Conservation (phyloP, 2,113 vertebrate species). For the Cyprinus carpio region DNA sequence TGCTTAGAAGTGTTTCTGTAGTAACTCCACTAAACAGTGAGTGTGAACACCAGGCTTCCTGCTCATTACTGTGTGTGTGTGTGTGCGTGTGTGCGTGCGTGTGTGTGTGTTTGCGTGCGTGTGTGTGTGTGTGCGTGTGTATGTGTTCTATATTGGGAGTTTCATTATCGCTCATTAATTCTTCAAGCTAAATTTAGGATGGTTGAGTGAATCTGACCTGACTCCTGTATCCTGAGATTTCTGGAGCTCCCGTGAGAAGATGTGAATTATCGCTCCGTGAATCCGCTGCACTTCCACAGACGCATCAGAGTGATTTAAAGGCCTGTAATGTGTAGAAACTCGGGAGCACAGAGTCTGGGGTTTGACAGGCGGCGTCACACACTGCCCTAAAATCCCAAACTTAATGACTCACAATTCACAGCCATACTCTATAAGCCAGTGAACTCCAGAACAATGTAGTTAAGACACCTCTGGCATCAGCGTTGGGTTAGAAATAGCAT, state of each 20-base stretch:
- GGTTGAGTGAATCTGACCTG: neutral
- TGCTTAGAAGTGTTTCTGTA: neutral
- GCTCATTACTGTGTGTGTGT: neutral
- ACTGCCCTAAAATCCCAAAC: no score
- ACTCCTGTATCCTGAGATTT: neutral
- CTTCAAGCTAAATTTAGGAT: neutral
- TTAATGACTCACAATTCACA: no score
- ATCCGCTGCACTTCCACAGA: no score
- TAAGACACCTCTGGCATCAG: no score
- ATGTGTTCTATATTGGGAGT: conserved; percentile 10
- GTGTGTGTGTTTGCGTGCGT: neutral
- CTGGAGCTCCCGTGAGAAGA: neutral
- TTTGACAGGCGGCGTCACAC: no score
- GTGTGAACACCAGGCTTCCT: no score
- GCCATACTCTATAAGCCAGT: no score
- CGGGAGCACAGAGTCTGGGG: no score
- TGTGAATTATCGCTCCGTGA: conserved; percentile 31
- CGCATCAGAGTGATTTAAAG: no score
- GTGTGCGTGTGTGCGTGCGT: no score
- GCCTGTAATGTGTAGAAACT: no score
- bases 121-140: neutral
- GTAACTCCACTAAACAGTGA: neutral
- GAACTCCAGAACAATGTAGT: no score
- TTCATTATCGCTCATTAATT: conserved; percentile 30
- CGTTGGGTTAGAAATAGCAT: neutral